phyloP scores from a whole-genome alignment of 2,888 invertebrate genomes.

The Laothoe populi region DNA sequence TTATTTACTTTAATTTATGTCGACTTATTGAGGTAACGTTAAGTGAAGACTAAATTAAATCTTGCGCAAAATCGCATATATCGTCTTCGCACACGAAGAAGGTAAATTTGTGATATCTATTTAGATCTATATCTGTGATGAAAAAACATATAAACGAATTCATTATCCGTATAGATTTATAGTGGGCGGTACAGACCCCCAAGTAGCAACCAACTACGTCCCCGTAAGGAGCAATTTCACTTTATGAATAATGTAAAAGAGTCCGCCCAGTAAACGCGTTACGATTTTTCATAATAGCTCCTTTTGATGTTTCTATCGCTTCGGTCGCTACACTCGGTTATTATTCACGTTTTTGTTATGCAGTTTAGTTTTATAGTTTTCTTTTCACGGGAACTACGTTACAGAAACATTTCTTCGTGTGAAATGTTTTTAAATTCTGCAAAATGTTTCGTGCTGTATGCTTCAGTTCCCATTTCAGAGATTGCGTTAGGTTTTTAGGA shows the following conservation, averaged over 20 bases:
- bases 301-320: slow-evolving; percentile 67
- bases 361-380: slow-evolving; percentile 70
- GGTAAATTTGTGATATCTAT: neutral
- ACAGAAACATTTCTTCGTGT: slow-evolving; percentile 22
- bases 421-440: slow-evolving; percentile 8
- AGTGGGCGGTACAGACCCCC: slow-evolving; percentile 11
- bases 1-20: no score
- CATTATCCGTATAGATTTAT: neutral
- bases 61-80: no score
- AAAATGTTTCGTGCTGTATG: neutral
- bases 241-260: slow-evolving; percentile 76
- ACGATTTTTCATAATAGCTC: slow-evolving; percentile 83
- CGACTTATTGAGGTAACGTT: no score
- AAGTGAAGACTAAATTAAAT: no score
- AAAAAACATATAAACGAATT: neutral
- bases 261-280: slow-evolving; percentile 81
- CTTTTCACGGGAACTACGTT: slow-evolving; percentile 31
- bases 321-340: slow-evolving; percentile 45
- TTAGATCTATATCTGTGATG: neutral
- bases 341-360: slow-evolving; percentile 64
- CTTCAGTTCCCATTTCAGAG: neutral
- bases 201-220: slow-evolving; percentile 15
- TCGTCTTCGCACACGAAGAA: no score
- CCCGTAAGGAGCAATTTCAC: slow-evolving; percentile 65
- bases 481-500: neutral